Base-by-base conservation (phyloP, 2,113 vertebrate species). In the Xerus inauris region DNA sequence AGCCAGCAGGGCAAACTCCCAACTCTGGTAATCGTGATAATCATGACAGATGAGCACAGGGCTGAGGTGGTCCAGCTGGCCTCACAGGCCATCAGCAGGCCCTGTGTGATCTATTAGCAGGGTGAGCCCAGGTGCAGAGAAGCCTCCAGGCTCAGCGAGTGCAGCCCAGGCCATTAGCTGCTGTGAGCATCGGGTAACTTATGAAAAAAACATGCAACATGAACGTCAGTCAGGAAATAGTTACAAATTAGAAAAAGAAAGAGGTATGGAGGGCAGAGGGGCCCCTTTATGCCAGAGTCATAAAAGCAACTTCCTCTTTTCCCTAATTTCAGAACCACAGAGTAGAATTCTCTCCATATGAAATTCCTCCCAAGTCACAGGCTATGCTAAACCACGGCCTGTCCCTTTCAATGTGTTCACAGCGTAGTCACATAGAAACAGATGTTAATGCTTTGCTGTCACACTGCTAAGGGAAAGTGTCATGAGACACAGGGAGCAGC, bases 221-320 rank as follows among this genome's bases (percentile, higher is more conserved):
- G 49, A 98, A 98, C 40, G 9, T 94, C 97, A 57, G 91, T 88
- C 92, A 96, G 97, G 91, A 95, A 95, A 96, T 97, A 95, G 49
- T 96, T 97, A 97, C 97, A 96, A 98, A 98, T 98, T 98, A 97
- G 96, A 90, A 97, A 98, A 95, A 97, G 92, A 96, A 96, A 97
- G 90, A 94, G 62, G 89, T 94, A 92, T 94, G 3, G 12, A 95
- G 71, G 47, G 89, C 71, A 95, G 84, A 93, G 91, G 86, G 95
- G 89, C 89, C 94, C 87, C 75, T 51, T 57, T 93, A 88, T 98
- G 98, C 98, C 98, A 98, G 94, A 98, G 95, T 95, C 97, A 98
- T 98, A 98, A 98, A 98, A 98, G 97, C 91, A 97, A 72, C 0
- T 97, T 97, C 97, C 96, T 96, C 94, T 97, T 96, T 97, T 91